Conservation (phyloP, 2,888 invertebrate genomes). For the Dorcus hopei region DNA sequence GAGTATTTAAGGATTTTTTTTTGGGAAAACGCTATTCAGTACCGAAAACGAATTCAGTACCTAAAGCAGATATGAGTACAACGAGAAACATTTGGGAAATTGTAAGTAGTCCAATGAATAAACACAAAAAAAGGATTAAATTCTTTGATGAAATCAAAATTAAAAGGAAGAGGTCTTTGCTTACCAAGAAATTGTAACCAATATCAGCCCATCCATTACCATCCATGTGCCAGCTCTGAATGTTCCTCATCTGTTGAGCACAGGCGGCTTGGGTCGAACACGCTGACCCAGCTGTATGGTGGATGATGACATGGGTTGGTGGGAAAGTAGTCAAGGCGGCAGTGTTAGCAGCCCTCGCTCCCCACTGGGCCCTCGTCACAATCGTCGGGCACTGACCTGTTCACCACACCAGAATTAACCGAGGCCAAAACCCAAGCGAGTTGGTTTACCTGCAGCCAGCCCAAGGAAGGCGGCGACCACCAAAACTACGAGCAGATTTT, state of each 20-base stretch:
- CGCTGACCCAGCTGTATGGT: constrained; percentile 39
- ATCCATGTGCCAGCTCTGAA: constrained; percentile 39
- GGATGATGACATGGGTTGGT: constrained; percentile 41
- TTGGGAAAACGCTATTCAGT: too few relatives aligned
- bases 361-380: constrained; percentile 36
- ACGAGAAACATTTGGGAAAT: too few relatives aligned
- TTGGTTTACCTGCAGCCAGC: constrained; percentile 1
- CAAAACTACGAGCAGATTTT: background rate
- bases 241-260: constrained; percentile 35
- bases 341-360: constrained; percentile 17
- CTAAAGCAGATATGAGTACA: too few relatives aligned
- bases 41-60: too few relatives aligned
- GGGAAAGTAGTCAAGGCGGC: constrained; percentile 12
- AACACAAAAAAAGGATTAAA: too few relatives aligned
- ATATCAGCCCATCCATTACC: constrained; percentile 31
- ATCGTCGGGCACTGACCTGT: constrained; percentile 14
- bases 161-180: background rate
- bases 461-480: background rate
- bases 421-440: background rate
- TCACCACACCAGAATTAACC: too few relatives aligned
- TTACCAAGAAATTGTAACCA: constrained; percentile 35
- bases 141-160: too few relatives aligned
- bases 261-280: constrained; percentile 42
- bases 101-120: too few relatives aligned
- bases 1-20: too few relatives aligned